Evolutionary conservation across 2,888 invertebrate genomes (phyloP).

Genomic region (Frankliniella intonsa): DNA sequence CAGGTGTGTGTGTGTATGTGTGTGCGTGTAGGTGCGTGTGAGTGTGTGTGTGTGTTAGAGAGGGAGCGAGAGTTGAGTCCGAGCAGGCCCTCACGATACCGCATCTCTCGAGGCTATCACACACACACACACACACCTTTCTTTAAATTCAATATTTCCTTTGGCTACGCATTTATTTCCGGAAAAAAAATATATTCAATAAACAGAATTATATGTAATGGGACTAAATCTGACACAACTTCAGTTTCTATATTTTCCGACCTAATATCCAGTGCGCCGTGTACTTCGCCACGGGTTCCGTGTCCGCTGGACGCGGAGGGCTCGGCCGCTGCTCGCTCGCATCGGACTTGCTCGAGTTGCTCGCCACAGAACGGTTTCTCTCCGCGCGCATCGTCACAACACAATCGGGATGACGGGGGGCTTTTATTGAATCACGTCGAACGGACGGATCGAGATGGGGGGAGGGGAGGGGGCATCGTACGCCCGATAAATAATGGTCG

Average conservation of each 20-base stretch:
- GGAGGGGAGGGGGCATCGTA: background rate
- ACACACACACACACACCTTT: too few species aligned
- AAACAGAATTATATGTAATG: too few species aligned
- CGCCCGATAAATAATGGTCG: background rate
- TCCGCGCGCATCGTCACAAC: slow-evolving; percentile 17
- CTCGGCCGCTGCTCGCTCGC: background rate
- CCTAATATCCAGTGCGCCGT: too few species aligned
- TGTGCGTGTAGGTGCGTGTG: background rate
- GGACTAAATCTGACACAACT: too few species aligned
- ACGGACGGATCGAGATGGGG: background rate
- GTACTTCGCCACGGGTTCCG: too few species aligned
- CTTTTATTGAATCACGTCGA: slow-evolving; percentile 23
- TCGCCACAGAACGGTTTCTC: background rate
- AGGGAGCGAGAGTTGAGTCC: background rate
- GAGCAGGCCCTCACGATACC: too few species aligned
- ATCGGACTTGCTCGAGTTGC: background rate
- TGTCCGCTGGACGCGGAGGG: background rate
- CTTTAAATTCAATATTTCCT: too few species aligned
- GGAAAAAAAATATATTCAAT: too few species aligned
- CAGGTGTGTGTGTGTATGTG: background rate
- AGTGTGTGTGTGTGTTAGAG: background rate
- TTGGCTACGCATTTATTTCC: too few species aligned
- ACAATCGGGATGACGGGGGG: slow-evolving; percentile 18
- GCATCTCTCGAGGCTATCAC: too few species aligned
- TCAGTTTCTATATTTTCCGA: too few species aligned